Evolutionary conservation across 1,140 invertebrate species (phyloP).

Genomic region (Vanessa atalanta): DNA sequence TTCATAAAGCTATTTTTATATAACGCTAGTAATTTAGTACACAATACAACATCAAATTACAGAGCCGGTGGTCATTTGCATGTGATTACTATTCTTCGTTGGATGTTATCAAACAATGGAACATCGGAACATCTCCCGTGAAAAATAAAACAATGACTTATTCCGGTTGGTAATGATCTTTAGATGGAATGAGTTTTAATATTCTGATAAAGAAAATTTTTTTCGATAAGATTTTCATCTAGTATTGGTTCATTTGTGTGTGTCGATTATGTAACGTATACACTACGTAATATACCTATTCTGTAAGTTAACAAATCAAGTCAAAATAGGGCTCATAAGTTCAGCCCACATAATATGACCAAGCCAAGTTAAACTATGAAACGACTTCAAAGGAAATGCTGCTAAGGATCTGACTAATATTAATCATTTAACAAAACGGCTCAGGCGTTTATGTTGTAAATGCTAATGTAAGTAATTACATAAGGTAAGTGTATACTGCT

Average conservation of each 20-base stretch:
- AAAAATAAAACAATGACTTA: conserved; percentile 35
- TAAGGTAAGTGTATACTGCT: not conserved
- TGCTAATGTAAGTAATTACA: too few relatives aligned
- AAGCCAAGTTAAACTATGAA: too few relatives aligned
- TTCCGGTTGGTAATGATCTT: conserved; percentile 23
- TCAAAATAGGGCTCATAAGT: too few relatives aligned
- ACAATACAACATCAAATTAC: conserved; percentile 37
- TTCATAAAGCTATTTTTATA: too few relatives aligned
- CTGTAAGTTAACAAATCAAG: too few relatives aligned
- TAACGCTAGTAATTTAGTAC: conserved; percentile 17
- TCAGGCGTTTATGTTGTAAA: too few relatives aligned
- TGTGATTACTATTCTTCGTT: conserved; percentile 43
- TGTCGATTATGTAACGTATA: too few relatives aligned
- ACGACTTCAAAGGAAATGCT: too few relatives aligned
- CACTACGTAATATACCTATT: too few relatives aligned
- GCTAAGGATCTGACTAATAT: too few relatives aligned
- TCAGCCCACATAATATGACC: too few relatives aligned
- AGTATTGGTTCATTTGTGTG: not conserved
- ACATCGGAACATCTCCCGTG: conserved; percentile 30
- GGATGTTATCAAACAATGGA: conserved; percentile 49
- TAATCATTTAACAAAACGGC: not conserved
- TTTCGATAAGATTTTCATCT: not conserved
- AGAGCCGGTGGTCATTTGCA: conserved; percentile 44
- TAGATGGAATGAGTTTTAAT: conserved; percentile 13
- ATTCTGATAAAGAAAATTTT: conserved; percentile 4